phyloP scores from a whole-genome alignment of 2,113 vertebrate genomes.

The Sialia sialis region DNA sequence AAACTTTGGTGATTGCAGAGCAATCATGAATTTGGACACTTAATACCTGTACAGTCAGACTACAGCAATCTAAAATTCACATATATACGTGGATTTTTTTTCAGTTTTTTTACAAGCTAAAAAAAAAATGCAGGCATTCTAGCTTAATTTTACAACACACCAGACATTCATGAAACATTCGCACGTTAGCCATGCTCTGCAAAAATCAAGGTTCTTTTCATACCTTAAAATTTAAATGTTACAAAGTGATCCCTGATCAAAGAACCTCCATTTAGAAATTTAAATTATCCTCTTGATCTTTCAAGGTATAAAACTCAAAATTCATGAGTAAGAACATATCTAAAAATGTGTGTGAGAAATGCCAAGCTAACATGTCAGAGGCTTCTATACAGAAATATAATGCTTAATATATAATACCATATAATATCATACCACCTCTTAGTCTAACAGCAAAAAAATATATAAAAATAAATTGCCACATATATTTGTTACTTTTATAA shows the following conservation, averaged over 20 bases:
- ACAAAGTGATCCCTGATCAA: background rate
- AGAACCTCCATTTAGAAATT: background rate
- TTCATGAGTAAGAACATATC: background rate
- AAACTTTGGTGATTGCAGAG: background rate
- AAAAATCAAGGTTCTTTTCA: background rate
- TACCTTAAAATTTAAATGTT: background rate
- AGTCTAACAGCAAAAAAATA: background rate
- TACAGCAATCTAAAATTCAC: background rate
- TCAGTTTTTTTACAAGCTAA: background rate
- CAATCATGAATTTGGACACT: background rate
- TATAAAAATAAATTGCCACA: background rate
- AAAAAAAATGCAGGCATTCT: background rate
- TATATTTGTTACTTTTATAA: background rate
- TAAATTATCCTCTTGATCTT: background rate
- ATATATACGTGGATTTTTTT: background rate
- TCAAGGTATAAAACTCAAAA: background rate
- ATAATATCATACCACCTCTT: background rate
- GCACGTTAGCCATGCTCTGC: background rate
- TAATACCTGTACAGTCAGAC: background rate
- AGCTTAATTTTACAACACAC: background rate
- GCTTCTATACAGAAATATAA: background rate
- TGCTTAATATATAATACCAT: background rate
- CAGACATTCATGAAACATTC: background rate
- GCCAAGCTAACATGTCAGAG: background rate
- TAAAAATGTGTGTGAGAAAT: background rate